Percentiles rank a stretch among this genome's conserved stretches.
These are phyloP conservation scores for Trididemnum miniatum DNA, from an alignment of 23 tunicate species.

Conservation along the genomic window DNA sequence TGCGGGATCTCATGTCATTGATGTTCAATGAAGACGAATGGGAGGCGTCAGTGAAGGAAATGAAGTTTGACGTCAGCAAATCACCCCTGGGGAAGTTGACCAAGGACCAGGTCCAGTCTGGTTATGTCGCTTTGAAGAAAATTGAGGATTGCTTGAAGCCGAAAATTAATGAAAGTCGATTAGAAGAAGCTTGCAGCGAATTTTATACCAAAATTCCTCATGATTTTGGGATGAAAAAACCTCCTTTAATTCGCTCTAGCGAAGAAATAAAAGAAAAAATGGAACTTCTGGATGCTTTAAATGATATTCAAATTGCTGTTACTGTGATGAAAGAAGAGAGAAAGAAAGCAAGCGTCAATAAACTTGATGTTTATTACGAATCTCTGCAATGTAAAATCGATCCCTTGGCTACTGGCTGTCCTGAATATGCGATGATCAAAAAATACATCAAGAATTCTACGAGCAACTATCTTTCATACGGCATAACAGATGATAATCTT, in stretches of 20 bases:
- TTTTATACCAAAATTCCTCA: slow-evolving; percentile 90
- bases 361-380: slow-evolving; percentile 40
- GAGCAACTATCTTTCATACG: slow-evolving; percentile 34
- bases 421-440: slow-evolving; percentile 42
- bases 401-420: slow-evolving; percentile 16
- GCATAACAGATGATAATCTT: slow-evolving; percentile 17
- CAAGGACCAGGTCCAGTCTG: slow-evolving; percentile 61
- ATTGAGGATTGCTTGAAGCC: slow-evolving; percentile 45
- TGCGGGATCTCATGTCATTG: slow-evolving; percentile 51
- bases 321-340: slow-evolving; percentile 39
- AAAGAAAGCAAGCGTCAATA: slow-evolving; percentile 6
- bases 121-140: slow-evolving; percentile 49
- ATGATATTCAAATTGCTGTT: slow-evolving; percentile 61
- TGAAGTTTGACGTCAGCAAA: slow-evolving; percentile 66
- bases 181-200: slow-evolving; percentile 65
- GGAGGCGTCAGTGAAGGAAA: slow-evolving; percentile 68
- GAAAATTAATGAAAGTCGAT: neutral
- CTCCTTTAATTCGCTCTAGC: slow-evolving; percentile 50
- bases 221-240: slow-evolving; percentile 78
- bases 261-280: slow-evolving; percentile 54
- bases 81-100: slow-evolving; percentile 86
- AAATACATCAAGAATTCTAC: slow-evolving; percentile 42
- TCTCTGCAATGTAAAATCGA: slow-evolving; percentile 44
- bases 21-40: slow-evolving; percentile 52
- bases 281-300: slow-evolving; percentile 65